Conservation (phyloP, 2,888 invertebrate genomes). For the Agriopis marginaria region DNA sequence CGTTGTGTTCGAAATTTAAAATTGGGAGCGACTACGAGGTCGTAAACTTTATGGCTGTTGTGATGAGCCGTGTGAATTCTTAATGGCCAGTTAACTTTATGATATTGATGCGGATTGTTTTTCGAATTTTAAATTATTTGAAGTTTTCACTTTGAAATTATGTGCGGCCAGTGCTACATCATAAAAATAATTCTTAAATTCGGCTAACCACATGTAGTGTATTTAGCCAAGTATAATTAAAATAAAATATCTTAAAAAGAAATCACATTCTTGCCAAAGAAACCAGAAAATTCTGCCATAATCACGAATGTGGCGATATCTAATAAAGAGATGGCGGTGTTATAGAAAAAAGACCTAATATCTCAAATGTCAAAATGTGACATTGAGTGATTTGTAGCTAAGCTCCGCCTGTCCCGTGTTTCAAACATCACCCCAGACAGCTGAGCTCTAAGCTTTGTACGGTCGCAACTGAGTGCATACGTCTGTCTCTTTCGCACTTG, state of each 20-base stretch:
- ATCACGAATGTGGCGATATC: conserved; percentile 37
- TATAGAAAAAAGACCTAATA: conserved; percentile 87
- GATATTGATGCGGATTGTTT: conserved; percentile 47
- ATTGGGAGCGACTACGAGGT: conserved; percentile 66
- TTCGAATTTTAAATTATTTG: conserved; percentile 44
- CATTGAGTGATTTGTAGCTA: conserved; percentile 87
- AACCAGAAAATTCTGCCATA: conserved; percentile 18
- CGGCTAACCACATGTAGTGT: not conserved
- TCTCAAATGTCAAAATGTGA: conserved; percentile 87
- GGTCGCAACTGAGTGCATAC: conserved; percentile 77
- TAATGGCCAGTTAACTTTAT: conserved; percentile 61
- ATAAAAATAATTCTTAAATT: not conserved
- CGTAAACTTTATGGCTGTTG: conserved; percentile 74
- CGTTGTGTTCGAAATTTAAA: conserved; percentile 68
- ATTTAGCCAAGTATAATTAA: not conserved
- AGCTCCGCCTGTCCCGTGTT: conserved; percentile 87
- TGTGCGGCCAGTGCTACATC: conserved; percentile 18
- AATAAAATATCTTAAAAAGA: too few species aligned
- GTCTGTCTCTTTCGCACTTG: conserved; percentile 70
- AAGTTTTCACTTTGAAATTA: conserved; percentile 27
- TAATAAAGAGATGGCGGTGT: conserved; percentile 78
- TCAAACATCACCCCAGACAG: conserved; percentile 87
- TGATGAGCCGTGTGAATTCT: conserved; percentile 73
- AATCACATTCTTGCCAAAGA: not conserved
- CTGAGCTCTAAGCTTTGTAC: conserved; percentile 83